Percentiles rank a stretch among this genome's conserved stretches.
Conservation (phyloP, 1,140 invertebrate genomes). For the Lordiphosa mommai region DNA sequence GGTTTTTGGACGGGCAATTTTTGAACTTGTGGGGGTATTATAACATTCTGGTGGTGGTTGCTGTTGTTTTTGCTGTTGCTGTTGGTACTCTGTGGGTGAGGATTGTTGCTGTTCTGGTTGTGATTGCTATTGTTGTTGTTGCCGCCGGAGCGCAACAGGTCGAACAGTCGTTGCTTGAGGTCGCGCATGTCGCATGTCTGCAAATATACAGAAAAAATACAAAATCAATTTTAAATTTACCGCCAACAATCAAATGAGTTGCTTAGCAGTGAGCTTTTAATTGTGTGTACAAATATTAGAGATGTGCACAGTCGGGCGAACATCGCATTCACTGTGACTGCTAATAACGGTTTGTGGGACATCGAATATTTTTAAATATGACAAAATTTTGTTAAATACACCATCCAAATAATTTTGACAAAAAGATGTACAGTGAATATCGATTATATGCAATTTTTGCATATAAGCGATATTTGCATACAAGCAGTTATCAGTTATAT, state of each 20-base stretch:
- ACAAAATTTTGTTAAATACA: no score
- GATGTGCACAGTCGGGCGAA: no score
- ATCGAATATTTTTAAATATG: no score
- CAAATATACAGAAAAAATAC: slow-evolving; percentile 1
- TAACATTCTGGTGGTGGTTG: slow-evolving; percentile 5
- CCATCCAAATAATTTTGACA: no score
- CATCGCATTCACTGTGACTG: neutral
- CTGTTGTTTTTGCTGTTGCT: slow-evolving; percentile 15
- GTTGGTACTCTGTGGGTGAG: neutral
- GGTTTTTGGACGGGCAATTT: slow-evolving; percentile 42
- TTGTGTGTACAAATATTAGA: neutral
- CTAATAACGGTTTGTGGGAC: no score
- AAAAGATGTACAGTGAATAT: no score
- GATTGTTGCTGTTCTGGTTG: neutral
- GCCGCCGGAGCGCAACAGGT: slow-evolving; percentile 66
- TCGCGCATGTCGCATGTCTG: slow-evolving; percentile 66
- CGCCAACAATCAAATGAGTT: neutral
- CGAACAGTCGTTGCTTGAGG: slow-evolving; percentile 72
- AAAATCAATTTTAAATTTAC: neutral
- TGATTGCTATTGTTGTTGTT: slow-evolving; percentile 32
- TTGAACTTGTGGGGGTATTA: neutral
- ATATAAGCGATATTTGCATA: no score
- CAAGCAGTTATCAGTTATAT: no score
- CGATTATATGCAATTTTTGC: no score
- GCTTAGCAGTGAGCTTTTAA: slow-evolving; percentile 10